Percentiles rank a stretch among this genome's conserved stretches.
These are phyloP conservation scores for Atethmia centrago DNA, from an alignment of 2,888 invertebrate genomes.

Conservation along the genomic window DNA sequence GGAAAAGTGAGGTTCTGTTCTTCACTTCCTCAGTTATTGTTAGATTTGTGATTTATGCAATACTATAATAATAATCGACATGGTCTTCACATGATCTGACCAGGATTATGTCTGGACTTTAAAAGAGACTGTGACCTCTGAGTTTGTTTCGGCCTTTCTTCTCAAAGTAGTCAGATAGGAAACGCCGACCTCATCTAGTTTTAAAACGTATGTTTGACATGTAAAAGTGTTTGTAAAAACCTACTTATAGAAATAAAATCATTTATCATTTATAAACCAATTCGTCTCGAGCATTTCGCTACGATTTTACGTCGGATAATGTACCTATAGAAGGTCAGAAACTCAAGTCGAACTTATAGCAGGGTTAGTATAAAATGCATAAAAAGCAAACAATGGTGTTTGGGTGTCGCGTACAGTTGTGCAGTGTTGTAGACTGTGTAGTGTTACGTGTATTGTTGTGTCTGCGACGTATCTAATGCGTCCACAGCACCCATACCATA, in stretches of 20 bases:
- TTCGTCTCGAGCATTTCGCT: constrained; percentile 20
- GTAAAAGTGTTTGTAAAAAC: too few relatives aligned
- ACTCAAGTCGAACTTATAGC: constrained; percentile 32
- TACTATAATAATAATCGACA: too few relatives aligned
- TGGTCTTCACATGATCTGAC: too few relatives aligned
- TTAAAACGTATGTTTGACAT: too few relatives aligned
- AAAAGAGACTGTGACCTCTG: too few relatives aligned
- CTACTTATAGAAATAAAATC: too few relatives aligned
- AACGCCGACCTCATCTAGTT: too few relatives aligned
- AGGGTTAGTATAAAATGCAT: constrained; percentile 55
- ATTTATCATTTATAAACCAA: constrained; percentile 19
- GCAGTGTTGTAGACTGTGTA: constrained; percentile 46
- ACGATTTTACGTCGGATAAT: constrained; percentile 25
- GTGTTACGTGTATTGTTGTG: constrained; percentile 71
- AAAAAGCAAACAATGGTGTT: constrained; percentile 74
- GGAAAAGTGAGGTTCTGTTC: too few relatives aligned
- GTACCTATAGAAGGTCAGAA: constrained; percentile 29
- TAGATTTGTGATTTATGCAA: constrained; percentile 12
- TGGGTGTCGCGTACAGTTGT: constrained; percentile 64
- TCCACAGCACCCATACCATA: constrained; percentile 55
- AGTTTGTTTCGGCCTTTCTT: too few relatives aligned
- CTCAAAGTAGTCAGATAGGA: too few relatives aligned
- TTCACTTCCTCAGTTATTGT: too few relatives aligned
- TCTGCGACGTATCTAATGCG: constrained; percentile 69
- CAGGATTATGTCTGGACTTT: too few relatives aligned